Evolutionary conservation across 1,140 invertebrate genomes (phyloP), one percentile per base, ranked within the genome.

Genomic region (Idris sp.): DNA sequence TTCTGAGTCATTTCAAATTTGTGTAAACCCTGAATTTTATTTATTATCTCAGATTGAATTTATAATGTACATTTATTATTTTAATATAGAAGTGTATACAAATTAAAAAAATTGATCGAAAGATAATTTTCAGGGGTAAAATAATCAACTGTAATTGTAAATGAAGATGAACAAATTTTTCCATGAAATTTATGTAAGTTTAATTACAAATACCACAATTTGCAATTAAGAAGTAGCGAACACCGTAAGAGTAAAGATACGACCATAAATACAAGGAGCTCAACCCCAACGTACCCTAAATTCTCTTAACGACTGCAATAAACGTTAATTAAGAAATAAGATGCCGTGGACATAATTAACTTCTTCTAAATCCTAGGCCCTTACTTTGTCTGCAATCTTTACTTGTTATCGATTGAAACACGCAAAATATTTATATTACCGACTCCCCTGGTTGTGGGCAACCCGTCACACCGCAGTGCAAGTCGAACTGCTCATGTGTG

Each of bases 371-470:
- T 35, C 25, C 25, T 46, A 51, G n/a, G 26, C 53, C 31, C 51
- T 68, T 22, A 49, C 43, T 56, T 56, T 49, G 31, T 58, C n/a
- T 26, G 14, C 51, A 67, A 56, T 67, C 51, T 49, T 14, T 26
- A 33, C 16, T 56, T 18, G 40, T 58, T 49, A 58, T 25, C 43
- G 51, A 58, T 58, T 51, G 46, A 58, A 68, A 51, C 35, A 58
- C 10, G 46, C 43, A 28, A 38, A 61, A 56, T 51, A 69, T 59
- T 28, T 26, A 46, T 61, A 61, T 53, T 41, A 48, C 38, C 48
- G 44, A 61, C 54, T 53, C 79, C 73, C 82, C 82, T 73, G 48
- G 25, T 44, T 31, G 26, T 74, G 79, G 78, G 83, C 81, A 83
- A 61, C 79, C 75, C 77, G 59, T 48, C 40, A 56, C 51, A 35